These are phyloP conservation scores for Enteromius argenteus DNA, from an alignment of 2,797 vertebrate genomes.

Conservation along the genomic window DNA sequence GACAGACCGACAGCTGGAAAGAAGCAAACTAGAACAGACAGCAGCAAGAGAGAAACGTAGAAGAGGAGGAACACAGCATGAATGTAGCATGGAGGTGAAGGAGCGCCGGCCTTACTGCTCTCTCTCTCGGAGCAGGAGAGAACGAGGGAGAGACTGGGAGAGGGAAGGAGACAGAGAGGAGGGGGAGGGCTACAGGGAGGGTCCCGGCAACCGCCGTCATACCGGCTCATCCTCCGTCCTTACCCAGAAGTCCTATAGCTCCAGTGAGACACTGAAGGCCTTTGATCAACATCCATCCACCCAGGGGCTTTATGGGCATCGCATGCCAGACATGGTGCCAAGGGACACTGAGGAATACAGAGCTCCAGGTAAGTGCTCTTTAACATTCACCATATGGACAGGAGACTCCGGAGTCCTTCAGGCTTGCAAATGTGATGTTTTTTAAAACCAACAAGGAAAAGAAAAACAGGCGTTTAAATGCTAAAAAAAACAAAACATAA, in stretches of 20 bases:
- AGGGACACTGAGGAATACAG: conserved; percentile 89
- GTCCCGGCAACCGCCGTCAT: conserved; percentile 73
- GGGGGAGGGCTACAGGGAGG: conserved; percentile 57
- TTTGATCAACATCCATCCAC: conserved; percentile 93
- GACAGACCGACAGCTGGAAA: conserved; percentile 22
- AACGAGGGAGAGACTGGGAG: conserved; percentile 81
- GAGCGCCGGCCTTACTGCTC: conserved; percentile 98
- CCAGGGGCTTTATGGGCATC: conserved; percentile 92
- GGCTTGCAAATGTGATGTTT: conserved; percentile 21
- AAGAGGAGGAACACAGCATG: conserved; percentile 81
- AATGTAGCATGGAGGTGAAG: conserved; percentile 98
- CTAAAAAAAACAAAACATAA: background rate
- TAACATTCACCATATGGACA: conserved; percentile 36
- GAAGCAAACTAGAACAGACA: conserved; percentile 13
- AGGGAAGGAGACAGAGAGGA: conserved; percentile 62
- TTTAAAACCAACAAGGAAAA: conserved; percentile 13
- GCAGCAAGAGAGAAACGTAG: conserved; percentile 15
- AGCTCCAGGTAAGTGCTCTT: conserved; percentile 86
- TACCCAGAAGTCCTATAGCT: conserved; percentile 97
- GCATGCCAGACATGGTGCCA: conserved; percentile 93
- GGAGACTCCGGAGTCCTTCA: conserved; percentile 20
- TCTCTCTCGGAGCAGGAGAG: conserved; percentile 94
- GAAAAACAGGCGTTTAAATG: background rate
- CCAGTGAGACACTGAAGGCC: conserved; percentile 95
- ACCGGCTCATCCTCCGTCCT: conserved; percentile 84